A percentile compares a stretch with the other conserved stretches of the same genome.
phyloP scores from a whole-genome alignment of 2,797 vertebrate species.

The Ceyx erithaca region DNA sequence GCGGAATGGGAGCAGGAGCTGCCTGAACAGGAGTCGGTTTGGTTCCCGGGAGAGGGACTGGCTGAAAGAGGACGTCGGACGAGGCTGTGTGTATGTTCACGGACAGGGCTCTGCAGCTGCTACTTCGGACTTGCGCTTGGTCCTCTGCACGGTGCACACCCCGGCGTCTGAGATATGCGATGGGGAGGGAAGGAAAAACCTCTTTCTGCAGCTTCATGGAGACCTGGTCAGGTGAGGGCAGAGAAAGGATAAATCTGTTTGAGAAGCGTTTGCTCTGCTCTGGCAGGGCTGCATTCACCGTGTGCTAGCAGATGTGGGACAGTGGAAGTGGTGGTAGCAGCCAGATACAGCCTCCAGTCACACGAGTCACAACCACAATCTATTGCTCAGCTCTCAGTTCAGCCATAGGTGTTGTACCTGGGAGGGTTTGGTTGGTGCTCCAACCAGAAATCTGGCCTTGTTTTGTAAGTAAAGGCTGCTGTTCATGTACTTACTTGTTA shows the following conservation, averaged over 20 bases:
- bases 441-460: rapidly evolving
- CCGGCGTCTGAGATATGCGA: constrained; percentile 89
- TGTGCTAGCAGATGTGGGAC: rapidly evolving
- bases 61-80: constrained; percentile 88
- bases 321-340: neutral
- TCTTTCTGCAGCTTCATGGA: constrained; percentile 93
- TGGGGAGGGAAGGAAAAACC: constrained; percentile 83
- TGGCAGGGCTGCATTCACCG: rapidly evolving
- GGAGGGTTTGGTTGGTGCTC: neutral
- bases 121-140: constrained; percentile 85
- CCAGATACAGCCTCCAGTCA: neutral
- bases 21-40: constrained; percentile 86
- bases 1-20: constrained; percentile 88
- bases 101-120: constrained; percentile 58
- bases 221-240: constrained; percentile 90
- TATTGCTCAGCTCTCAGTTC: neutral
- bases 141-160: constrained; percentile 92
- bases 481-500: rapidly evolving
- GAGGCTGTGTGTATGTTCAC: constrained; percentile 91
- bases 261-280: neutral
- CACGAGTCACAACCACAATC: rapidly evolving
- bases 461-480: neutral
- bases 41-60: constrained; percentile 94
- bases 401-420: neutral
- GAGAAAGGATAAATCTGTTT: neutral